Conservation (phyloP, 92 coral and sea anemone genomes). For the Montipora capitata region DNA sequence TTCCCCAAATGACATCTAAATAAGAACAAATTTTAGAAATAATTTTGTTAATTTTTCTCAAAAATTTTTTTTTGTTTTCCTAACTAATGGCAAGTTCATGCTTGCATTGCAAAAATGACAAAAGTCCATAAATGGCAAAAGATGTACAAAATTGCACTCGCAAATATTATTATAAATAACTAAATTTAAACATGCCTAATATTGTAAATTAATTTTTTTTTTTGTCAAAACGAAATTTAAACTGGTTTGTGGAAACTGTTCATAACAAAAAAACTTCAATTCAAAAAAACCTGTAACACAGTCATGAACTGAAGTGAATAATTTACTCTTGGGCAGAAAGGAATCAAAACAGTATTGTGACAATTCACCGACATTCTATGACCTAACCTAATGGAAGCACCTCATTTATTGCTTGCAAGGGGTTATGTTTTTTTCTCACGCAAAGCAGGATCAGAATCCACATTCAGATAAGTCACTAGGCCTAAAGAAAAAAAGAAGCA, state of each 20-base stretch:
- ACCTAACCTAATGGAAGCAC: neutral
- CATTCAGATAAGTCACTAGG: constrained; percentile 48
- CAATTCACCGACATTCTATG: neutral
- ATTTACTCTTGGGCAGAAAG: neutral
- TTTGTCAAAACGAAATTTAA: neutral
- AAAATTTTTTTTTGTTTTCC: neutral
- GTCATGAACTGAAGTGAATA: neutral
- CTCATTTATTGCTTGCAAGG: neutral
- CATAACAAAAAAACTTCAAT: neutral
- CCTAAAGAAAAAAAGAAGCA: constrained; percentile 18
- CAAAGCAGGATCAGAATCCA: constrained; percentile 38
- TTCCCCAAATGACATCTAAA: neutral
- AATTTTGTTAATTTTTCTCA: neutral
- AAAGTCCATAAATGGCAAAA: neutral
- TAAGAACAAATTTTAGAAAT: neutral
- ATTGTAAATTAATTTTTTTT: too few relatives aligned
- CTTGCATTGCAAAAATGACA: neutral
- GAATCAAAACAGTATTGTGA: neutral
- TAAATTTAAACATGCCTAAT: constrained; percentile 15
- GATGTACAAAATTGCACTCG: neutral
- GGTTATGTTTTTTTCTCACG: constrained; percentile 15
- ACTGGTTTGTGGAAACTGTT: neutral
- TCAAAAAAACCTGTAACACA: neutral
- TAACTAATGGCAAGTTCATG: neutral
- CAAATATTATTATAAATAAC: neutral